These are phyloP conservation scores for Serinus canaria DNA, from an alignment of 2,113 vertebrate genomes.

Conservation along the genomic window DNA sequence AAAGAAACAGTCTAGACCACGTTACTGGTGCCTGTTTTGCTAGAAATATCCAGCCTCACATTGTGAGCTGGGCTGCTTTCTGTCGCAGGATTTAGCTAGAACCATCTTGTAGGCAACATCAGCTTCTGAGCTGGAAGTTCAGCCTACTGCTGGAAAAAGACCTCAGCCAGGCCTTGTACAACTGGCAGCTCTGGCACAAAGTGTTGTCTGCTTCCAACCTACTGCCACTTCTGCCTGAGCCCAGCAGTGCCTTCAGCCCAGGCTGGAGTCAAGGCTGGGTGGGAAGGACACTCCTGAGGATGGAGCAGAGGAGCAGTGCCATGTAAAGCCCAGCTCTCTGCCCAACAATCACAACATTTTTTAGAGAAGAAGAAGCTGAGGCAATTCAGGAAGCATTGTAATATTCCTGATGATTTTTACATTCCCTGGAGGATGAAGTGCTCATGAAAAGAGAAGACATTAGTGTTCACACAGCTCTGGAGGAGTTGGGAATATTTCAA, in stretches of 20 bases:
- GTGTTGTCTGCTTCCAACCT: not conserved
- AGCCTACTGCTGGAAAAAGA: not conserved
- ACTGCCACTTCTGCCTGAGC: rapidly evolving
- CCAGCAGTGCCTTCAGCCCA: not conserved
- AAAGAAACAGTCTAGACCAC: not conserved
- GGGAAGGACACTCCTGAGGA: not conserved
- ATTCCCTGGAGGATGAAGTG: not conserved
- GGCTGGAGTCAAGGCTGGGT: not conserved
- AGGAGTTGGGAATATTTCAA: not conserved
- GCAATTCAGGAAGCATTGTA: not conserved
- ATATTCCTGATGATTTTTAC: not conserved
- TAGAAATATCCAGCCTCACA: not conserved
- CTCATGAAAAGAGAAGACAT: not conserved
- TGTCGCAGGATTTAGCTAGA: not conserved
- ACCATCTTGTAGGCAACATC: not conserved
- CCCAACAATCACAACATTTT: not conserved
- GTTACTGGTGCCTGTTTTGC: not conserved
- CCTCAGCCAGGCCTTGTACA: not conserved
- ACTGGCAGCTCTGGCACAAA: not conserved
- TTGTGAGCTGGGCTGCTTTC: not conserved
- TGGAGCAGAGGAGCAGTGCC: rapidly evolving
- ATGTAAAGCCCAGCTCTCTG: rapidly evolving
- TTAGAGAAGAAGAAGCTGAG: not conserved
- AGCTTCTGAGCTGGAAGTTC: not conserved
- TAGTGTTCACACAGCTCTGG: not conserved